These are phyloP conservation scores for Agrochola macilenta DNA, from an alignment of 2,888 invertebrate genomes.

Conservation along the genomic window DNA sequence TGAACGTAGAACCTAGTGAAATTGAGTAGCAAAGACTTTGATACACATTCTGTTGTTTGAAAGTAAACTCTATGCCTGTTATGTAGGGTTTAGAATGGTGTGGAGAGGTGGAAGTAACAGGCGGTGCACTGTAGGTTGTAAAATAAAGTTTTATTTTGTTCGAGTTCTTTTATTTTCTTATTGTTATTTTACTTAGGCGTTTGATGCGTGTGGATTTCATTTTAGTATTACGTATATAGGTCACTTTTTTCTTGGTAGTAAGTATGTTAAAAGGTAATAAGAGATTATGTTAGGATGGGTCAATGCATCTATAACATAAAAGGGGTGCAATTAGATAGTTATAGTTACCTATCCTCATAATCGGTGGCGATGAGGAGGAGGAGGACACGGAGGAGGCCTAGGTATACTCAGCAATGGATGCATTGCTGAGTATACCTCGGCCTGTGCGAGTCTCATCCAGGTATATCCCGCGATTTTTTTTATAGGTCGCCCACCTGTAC, in stretches of 20 bases:
- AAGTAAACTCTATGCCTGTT: constrained; percentile 12
- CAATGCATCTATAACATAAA: neutral
- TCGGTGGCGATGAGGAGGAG: too few relatives aligned
- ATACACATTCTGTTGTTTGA: neutral
- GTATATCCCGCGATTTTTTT: too few relatives aligned
- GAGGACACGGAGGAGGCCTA: too few relatives aligned
- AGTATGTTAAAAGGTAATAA: too few relatives aligned
- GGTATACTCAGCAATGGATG: too few relatives aligned
- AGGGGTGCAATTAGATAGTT: too few relatives aligned
- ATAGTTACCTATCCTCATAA: too few relatives aligned
- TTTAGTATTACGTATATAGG: neutral
- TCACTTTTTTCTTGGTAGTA: neutral
- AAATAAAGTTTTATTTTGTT: constrained; percentile 49
- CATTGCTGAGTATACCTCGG: too few relatives aligned
- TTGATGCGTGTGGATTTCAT: neutral
- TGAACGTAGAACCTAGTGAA: constrained; percentile 44
- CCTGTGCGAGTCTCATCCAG: too few relatives aligned
- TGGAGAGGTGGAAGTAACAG: neutral
- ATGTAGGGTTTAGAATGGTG: neutral
- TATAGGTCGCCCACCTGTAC: too few relatives aligned
- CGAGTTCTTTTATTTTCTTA: constrained; percentile 37
- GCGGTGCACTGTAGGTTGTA: constrained; percentile 37
- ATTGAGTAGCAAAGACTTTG: constrained; percentile 53
- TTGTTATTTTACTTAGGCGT: constrained; percentile 40
- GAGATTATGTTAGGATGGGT: neutral